Conservation (phyloP, 2,797 vertebrate genomes). For the Etheostoma nigrum region DNA sequence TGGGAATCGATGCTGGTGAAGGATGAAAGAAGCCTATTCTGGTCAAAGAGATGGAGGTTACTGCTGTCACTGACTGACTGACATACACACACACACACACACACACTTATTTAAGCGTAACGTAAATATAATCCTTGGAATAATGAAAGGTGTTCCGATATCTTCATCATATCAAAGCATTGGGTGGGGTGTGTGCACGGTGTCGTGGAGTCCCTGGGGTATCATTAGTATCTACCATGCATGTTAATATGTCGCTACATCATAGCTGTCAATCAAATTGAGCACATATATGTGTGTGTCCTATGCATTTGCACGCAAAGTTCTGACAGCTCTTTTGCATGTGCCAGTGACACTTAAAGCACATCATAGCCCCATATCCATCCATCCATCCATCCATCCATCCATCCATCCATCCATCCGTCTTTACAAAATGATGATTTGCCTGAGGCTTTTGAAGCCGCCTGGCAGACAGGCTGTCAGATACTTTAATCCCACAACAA, state of each 20-base stretch:
- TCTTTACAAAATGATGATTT: slow-evolving; percentile 20
- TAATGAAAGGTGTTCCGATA: slow-evolving; percentile 66
- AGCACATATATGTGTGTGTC: slow-evolving; percentile 7
- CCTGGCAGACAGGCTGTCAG: slow-evolving; percentile 65
- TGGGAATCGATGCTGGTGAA: slow-evolving; percentile 31
- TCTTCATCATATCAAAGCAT: slow-evolving; percentile 68
- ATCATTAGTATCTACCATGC: slow-evolving; percentile 66
- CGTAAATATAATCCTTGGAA: slow-evolving; percentile 4
- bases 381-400: background rate
- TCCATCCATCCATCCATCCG: background rate
- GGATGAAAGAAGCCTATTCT: slow-evolving; percentile 60
- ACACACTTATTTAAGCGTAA: slow-evolving; percentile 9
- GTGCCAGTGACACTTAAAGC: slow-evolving; percentile 40
- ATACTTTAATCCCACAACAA: slow-evolving; percentile 80
- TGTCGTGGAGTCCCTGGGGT: slow-evolving; percentile 52
- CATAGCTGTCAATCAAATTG: slow-evolving; percentile 66
- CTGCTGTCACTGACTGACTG: slow-evolving; percentile 46
- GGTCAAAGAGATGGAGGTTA: slow-evolving; percentile 63
- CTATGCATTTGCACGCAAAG: slow-evolving; percentile 19
- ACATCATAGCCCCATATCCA: slow-evolving; percentile 16
- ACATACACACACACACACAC: slow-evolving; percentile 7
- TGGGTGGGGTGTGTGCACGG: slow-evolving; percentile 30
- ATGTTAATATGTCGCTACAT: slow-evolving; percentile 57
- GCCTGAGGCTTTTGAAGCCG: slow-evolving; percentile 65
- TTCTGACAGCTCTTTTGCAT: slow-evolving; percentile 50